Conservation (phyloP, 2,888 invertebrate species). For the Carpatolechia fugitivella region DNA sequence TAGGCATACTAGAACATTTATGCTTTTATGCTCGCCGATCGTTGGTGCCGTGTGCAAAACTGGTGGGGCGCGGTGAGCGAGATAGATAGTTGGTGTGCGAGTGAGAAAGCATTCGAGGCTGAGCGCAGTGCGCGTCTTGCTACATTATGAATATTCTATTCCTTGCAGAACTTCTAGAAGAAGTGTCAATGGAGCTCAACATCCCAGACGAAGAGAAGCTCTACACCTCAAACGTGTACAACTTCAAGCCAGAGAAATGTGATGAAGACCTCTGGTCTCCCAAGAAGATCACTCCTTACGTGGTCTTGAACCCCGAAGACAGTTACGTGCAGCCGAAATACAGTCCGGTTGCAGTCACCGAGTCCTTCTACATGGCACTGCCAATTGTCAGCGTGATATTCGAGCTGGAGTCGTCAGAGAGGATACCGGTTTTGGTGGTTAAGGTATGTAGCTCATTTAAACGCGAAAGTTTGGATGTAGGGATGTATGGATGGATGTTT, state of each 20-base stretch:
- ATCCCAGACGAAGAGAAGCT: conserved; percentile 72
- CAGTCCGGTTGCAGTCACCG: conserved; percentile 58
- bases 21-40: too few relatives aligned
- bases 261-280: conserved; percentile 86
- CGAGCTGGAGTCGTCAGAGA: conserved; percentile 78
- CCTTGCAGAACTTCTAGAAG: conserved; percentile 69
- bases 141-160: neutral
- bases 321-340: conserved; percentile 59
- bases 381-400: conserved; percentile 82
- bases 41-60: too few relatives aligned
- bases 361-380: conserved; percentile 72
- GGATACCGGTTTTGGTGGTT: conserved; percentile 58
- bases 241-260: conserved; percentile 53
- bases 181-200: conserved; percentile 60
- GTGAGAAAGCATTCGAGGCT: too few relatives aligned
- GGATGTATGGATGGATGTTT: too few relatives aligned
- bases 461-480: too few relatives aligned
- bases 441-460: conserved; percentile 51
- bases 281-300: conserved; percentile 77
- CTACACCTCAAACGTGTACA: conserved; percentile 65
- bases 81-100: too few relatives aligned
- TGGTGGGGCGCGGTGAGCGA: too few relatives aligned
- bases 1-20: too few relatives aligned
- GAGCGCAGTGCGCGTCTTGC: too few relatives aligned
- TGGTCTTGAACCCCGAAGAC: conserved; percentile 48